Percentiles rank a stretch among this genome's conserved stretches.
Conservation (phyloP, 2,797 vertebrate genomes). For the Falco columbarius region DNA sequence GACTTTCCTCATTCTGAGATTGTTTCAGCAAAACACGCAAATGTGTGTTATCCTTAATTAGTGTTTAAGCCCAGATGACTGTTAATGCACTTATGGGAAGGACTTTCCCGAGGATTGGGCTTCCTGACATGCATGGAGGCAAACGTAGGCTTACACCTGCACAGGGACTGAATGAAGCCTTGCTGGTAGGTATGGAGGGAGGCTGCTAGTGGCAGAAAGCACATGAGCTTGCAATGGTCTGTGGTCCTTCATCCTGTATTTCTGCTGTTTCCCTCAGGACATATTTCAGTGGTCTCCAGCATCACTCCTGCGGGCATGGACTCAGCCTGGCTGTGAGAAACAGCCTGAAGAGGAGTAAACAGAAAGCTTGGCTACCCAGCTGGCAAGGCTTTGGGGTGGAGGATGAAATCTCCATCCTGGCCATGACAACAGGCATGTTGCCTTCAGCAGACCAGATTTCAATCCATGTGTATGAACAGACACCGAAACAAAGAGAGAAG, state of each 20-base stretch:
- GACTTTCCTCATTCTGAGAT: slow-evolving; percentile 7
- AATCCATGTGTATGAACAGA: not conserved
- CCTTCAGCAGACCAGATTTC: not conserved
- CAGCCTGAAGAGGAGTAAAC: not conserved
- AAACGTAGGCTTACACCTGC: not conserved
- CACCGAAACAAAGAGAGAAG: not conserved
- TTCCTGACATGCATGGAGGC: not conserved
- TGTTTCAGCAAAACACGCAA: not conserved
- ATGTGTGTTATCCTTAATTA: not conserved
- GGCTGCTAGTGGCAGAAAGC: not conserved
- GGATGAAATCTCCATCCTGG: not conserved
- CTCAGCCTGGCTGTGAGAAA: not conserved
- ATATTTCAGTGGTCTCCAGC: not conserved
- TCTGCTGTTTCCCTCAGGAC: not conserved
- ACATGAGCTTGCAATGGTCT: not conserved
- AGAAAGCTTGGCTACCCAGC: not conserved
- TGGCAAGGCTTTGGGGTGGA: not conserved
- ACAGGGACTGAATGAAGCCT: not conserved
- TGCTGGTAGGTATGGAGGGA: not conserved
- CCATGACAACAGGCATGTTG: not conserved
- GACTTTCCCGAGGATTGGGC: not conserved
- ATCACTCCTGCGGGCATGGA: accelerated
- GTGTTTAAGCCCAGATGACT: not conserved
- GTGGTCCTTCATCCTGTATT: not conserved
- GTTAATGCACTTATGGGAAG: not conserved